Evolutionary conservation across 1,140 invertebrate species (phyloP).

Genomic region (Samia ricini): DNA sequence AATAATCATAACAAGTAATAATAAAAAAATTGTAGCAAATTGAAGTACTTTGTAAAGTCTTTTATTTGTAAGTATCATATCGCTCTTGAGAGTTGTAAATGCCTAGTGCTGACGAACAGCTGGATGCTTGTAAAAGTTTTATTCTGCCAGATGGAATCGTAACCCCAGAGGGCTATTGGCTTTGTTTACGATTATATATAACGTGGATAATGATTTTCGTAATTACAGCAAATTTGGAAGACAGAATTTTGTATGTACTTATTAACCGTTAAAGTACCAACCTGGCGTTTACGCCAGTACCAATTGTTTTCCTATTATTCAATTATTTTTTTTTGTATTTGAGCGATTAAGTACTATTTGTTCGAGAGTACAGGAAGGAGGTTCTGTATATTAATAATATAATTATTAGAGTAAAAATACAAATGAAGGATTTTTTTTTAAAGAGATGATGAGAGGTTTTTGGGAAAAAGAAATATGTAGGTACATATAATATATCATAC

Average conservation of each 20-base stretch:
- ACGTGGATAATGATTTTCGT: constrained; percentile 35
- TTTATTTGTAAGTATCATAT: constrained; percentile 11
- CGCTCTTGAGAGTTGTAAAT: constrained; percentile 31
- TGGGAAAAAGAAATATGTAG: no score
- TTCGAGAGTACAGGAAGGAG: no score
- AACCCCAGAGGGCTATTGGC: constrained; percentile 57
- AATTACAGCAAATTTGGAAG: background rate
- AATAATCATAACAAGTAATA: background rate
- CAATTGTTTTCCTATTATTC: no score
- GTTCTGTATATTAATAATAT: no score
- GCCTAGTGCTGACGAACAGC: constrained; percentile 45
- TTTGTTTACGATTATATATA: constrained; percentile 61
- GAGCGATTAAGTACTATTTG: no score
- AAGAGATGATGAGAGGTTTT: no score
- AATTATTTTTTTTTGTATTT: no score
- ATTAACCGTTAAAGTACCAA: no score
- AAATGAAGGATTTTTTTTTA: no score
- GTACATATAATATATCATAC: no score
- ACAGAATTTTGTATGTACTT: background rate
- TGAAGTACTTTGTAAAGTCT: constrained; percentile 15
- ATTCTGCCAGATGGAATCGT: constrained; percentile 66
- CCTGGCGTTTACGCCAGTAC: no score
- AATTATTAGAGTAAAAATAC: no score
- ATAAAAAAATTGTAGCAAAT: background rate
- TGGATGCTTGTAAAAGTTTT: constrained; percentile 65